Conservation (phyloP, 2,888 invertebrate species). For the Eulithis prunata region DNA sequence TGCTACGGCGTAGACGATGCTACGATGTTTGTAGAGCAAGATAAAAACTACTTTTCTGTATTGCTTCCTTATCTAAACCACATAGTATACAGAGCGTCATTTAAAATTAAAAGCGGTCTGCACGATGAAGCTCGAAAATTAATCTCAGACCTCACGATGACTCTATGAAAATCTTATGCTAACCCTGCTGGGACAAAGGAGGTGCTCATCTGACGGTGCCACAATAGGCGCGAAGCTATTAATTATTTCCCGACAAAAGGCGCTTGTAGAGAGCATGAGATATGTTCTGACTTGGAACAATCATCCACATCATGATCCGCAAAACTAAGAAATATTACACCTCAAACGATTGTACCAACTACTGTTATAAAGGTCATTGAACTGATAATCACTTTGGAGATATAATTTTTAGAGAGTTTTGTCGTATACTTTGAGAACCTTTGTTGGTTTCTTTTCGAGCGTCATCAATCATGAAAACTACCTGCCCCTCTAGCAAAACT, state of each 20-base stretch:
- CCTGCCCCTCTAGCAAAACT: too few relatives aligned
- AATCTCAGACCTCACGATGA: conserved; percentile 32
- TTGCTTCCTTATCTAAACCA: too few relatives aligned
- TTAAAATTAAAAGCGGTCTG: conserved; percentile 1
- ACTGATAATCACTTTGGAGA: too few relatives aligned
- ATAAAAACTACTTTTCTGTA: neutral
- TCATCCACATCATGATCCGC: conserved; percentile 45
- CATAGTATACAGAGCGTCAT: neutral
- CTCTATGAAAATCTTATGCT: conserved; percentile 45
- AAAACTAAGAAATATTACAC: conserved; percentile 9
- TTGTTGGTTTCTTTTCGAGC: too few relatives aligned
- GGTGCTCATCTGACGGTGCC: conserved; percentile 54
- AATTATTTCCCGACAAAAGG: conserved; percentile 69
- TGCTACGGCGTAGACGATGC: neutral
- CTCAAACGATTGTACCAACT: conserved; percentile 6
- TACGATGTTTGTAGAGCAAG: neutral
- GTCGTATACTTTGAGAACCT: too few relatives aligned
- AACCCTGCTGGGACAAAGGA: conserved; percentile 55
- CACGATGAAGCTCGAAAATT: conserved; percentile 19
- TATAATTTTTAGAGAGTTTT: too few relatives aligned
- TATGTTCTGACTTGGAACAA: conserved; percentile 54
- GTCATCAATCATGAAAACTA: too few relatives aligned
- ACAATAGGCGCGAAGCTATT: conserved; percentile 65
- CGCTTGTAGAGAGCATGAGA: conserved; percentile 51
- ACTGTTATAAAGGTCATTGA: too few relatives aligned